Percentiles rank a stretch among this genome's conserved stretches.
Evolutionary conservation across 2,797 vertebrate species (phyloP).

Genomic region (Lindbergichthys nudifrons): DNA sequence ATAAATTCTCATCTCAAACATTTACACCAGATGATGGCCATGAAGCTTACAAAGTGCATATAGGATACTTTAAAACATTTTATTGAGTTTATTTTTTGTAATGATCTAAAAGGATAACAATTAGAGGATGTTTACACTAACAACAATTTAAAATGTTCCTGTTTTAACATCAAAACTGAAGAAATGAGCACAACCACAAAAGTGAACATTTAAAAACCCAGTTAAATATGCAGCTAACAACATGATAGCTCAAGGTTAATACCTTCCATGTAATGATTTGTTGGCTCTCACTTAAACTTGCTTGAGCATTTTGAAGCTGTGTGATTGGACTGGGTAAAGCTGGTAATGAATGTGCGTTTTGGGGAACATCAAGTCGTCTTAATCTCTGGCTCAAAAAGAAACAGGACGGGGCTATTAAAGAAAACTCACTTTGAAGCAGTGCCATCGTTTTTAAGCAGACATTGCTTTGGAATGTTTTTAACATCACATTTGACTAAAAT

Average conservation of each 20-base stretch:
- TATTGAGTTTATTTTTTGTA: too few species aligned
- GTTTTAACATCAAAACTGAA: slow-evolving; percentile 6
- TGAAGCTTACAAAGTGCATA: background rate
- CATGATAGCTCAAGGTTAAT: too few species aligned
- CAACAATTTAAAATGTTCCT: background rate
- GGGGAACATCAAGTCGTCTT: too few species aligned
- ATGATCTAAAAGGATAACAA: slow-evolving; percentile 1
- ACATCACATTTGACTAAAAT: slow-evolving; percentile 20
- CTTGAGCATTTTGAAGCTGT: too few species aligned
- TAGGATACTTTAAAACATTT: too few species aligned
- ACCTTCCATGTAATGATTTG: background rate
- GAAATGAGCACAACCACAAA: background rate
- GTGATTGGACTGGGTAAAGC: too few species aligned
- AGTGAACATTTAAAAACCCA: background rate
- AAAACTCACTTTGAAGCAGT: too few species aligned
- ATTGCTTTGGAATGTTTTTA: slow-evolving; percentile 31
- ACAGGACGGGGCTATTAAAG: background rate
- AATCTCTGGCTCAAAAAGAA: background rate
- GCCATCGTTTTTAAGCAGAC: background rate
- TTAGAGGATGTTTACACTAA: background rate
- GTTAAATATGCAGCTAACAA: background rate
- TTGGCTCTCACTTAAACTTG: too few species aligned
- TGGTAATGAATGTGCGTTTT: too few species aligned
- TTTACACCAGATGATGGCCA: slow-evolving; percentile 12
- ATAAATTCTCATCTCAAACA: slow-evolving; percentile 29